These are phyloP conservation scores for Eurosta solidaginis DNA, from an alignment of 1,140 invertebrate species.

Conservation along the genomic window DNA sequence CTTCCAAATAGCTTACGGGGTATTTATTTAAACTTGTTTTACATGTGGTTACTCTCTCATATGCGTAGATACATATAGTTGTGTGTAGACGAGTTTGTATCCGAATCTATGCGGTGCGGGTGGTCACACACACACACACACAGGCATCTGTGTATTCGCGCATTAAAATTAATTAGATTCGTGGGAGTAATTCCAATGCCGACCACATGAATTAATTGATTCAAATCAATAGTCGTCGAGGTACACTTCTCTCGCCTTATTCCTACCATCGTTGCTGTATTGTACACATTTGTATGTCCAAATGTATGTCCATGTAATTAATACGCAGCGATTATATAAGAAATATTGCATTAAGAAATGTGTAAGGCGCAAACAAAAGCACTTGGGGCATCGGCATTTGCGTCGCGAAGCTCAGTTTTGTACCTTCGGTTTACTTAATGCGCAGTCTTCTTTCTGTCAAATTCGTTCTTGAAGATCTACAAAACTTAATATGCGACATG, in stretches of 20 bases:
- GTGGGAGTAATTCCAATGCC: conserved; percentile 58
- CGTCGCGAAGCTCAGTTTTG: too few species aligned
- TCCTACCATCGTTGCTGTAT: background rate
- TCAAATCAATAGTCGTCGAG: conserved; percentile 58
- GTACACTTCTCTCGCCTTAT: conserved; percentile 6
- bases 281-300: background rate
- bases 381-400: too few species aligned
- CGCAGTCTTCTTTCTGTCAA: too few species aligned
- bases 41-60: too few species aligned
- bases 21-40: too few species aligned
- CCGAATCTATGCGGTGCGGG: conserved; percentile 29
- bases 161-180: conserved; percentile 61
- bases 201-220: conserved; percentile 61
- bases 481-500: too few species aligned
- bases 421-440: too few species aligned
- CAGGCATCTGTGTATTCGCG: conserved; percentile 39
- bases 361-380: too few species aligned
- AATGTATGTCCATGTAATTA: background rate
- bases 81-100: background rate
- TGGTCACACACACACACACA: background rate
- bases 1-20: too few species aligned
- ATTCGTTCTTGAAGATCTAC: too few species aligned
- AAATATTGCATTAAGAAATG: too few species aligned
- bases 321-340: too few species aligned
- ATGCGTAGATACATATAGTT: background rate